These are phyloP conservation scores for Drosophila crucigera DNA, from an alignment of 2,888 invertebrate species.

Conservation along the genomic window DNA sequence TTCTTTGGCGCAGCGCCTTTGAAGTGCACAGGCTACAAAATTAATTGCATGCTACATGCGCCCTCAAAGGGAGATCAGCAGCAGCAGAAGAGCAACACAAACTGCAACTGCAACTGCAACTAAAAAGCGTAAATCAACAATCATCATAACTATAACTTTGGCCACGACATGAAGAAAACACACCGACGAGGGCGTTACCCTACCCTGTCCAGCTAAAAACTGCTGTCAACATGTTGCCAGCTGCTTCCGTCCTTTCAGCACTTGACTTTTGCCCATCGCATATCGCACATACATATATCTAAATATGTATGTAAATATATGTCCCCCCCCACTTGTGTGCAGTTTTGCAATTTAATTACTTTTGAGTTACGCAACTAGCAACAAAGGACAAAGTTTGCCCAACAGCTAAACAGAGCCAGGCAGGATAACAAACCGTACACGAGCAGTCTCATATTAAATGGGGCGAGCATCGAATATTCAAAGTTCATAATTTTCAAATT, in stretches of 20 bases:
- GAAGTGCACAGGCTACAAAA: conserved; percentile 69
- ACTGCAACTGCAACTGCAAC: conserved; percentile 37
- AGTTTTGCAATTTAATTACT: conserved; percentile 76
- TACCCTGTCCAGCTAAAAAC: conserved; percentile 3
- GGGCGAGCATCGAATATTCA: conserved; percentile 27
- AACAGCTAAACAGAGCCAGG: conserved; percentile 44
- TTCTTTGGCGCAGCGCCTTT: conserved; percentile 57
- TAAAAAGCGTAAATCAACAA: conserved; percentile 78
- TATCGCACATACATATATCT: conserved; percentile 43
- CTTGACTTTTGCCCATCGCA: conserved; percentile 66
- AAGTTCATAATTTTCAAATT: conserved; percentile 71
- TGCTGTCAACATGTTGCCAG: conserved; percentile 67
- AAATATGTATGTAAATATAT: conserved; percentile 14
- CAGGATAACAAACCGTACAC: conserved; percentile 22
- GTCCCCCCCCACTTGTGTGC: conserved; percentile 46
- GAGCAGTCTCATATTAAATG: conserved; percentile 24
- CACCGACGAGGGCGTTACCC: conserved; percentile 14
- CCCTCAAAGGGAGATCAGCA: conserved; percentile 52
- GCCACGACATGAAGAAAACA: conserved; percentile 24
- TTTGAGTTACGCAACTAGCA: conserved; percentile 69
- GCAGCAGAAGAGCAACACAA: conserved; percentile 10
- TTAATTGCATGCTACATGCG: conserved; percentile 73
- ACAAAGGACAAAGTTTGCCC: conserved; percentile 66
- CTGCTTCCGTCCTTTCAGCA: conserved; percentile 59
- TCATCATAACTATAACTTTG: conserved; percentile 77